A percentile compares a stretch with the other conserved stretches of the same genome.
Evolutionary conservation across 2,113 vertebrate species (phyloP).

Genomic region (Numenius arquata): DNA sequence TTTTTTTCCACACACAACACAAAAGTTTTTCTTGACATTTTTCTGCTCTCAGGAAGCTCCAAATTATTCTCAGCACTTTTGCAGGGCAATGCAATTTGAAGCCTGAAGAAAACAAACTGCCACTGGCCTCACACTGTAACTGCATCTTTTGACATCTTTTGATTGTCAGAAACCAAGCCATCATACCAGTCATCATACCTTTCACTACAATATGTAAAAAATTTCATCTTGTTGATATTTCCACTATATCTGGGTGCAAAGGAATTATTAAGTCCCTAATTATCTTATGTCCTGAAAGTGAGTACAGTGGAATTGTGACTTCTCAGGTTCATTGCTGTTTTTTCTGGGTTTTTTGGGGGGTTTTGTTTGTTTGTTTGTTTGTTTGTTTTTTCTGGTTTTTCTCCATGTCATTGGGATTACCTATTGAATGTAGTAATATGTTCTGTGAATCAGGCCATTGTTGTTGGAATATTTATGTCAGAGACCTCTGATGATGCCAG

Average conservation of each 20-base stretch:
- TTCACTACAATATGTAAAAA: not conserved
- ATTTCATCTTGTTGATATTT: not conserved
- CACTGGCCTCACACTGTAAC: not conserved
- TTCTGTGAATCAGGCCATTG: not conserved
- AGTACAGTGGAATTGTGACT: not conserved
- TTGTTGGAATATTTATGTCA: not conserved
- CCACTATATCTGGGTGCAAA: not conserved
- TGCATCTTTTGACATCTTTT: not conserved
- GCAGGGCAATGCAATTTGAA: not conserved
- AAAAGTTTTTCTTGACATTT: not conserved
- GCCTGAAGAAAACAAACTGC: not conserved
- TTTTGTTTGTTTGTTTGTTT: not conserved
- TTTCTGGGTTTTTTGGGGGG: not conserved
- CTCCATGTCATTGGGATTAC: not conserved
- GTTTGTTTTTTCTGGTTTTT: not conserved
- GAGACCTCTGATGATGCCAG: not conserved
- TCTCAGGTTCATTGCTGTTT: not conserved
- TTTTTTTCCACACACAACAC: not conserved
- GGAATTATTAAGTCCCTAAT: not conserved
- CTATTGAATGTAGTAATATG: not conserved
- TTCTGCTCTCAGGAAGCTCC: not conserved
- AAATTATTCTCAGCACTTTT: not conserved
- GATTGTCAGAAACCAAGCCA: not conserved
- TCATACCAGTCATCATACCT: not conserved
- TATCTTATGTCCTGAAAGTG: not conserved